Base-by-base conservation (phyloP, 1,140 invertebrate genomes). In the Trypoxylus dichotomus region DNA sequence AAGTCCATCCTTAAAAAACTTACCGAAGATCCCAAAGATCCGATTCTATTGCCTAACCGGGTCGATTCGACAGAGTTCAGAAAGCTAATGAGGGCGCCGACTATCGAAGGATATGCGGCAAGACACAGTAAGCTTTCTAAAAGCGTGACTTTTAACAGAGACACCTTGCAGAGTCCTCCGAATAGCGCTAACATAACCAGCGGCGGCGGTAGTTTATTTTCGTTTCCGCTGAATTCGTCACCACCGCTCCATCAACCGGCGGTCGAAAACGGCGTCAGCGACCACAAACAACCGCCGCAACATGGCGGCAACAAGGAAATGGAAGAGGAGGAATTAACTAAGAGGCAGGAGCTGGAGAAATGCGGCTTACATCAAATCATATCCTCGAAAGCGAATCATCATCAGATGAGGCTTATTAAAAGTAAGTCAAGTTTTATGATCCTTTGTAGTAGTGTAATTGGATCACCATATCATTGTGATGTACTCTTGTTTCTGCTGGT, bases 1-100 rank as follows among this genome's bases (percentile, higher is more conserved):
- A 96, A 96, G 84, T 95, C 94, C 78, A 96, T 96, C 79, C 85
- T 97, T 47, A 96, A 96, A 83, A 94, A 94, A 83, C 85, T 96
- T 58, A 94, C 93, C 1, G 91, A 91, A 82, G 86, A 87, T 10
- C 83, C 82, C 0, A 86, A 84, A 15, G 80, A 81, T 8, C 75
- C 76, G 1, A 84, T 85, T 47, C 84, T 83, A 58, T 85, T 84
- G 74, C 84, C 86, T 15, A 85, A 89, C 63, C 85, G 85, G 32
- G 83, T 86, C 19, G 86, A 85, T 77, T 89, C 88, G 15, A 88
- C 88, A 74, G 91, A 92, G 83, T 87, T 93, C 47, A 89, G 86
- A 79, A 91, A 88, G 81, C 85, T 94, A 42, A 93, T 95, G 87
- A 87, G 91, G 81, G 93, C 94, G 42, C 94, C 93, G 72, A 96